Evolutionary conservation across 2,888 invertebrate genomes (phyloP), one percentile per base, ranked within the genome.

Genomic region (Drosophila birchii): DNA sequence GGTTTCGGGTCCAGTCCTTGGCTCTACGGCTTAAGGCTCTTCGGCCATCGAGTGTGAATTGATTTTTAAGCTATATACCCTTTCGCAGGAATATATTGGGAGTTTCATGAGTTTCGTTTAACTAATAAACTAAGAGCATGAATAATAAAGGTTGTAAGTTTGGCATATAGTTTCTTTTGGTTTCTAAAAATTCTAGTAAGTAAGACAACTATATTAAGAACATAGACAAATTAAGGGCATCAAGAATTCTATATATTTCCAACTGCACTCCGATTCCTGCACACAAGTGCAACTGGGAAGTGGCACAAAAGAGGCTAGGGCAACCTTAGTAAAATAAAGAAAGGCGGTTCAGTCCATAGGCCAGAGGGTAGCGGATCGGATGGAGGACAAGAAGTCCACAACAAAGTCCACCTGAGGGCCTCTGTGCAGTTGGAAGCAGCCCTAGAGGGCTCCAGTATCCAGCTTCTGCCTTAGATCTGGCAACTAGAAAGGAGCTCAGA

Each of bases 31-130:
- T 16, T 12, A 53, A 58, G 70, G 45, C 45, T 53, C 53, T 49
- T 61, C 56, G 74, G 69, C 59, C 87, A 81, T 87, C 81, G 86
- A 90, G 90, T 90, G 89, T 86, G 90, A 90, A 90, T 90, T 88
- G 90, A 90, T 88, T 90, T 89, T 84, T 80, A 63, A 63, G 14
- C 36, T 8, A 53, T 2, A 5, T 84, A 68, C 86, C 0, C 81
- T 80, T 20, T 5, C 5, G 26, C 26, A 5, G 26, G 26, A 5
- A 26, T 26, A 3, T 4, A 26, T 26, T 26, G 26, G 26, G 26
- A 4, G 5, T 26, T 26, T 26, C 0, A 5, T 26, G 26, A 26
- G 5, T 26, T 26, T 26, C 26, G 26, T 26, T 5, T 26, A 26
- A 26, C 26, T 26, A 26, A 26, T 26, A 26, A 26, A 26, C 26